These are phyloP conservation scores for Alosa sapidissima DNA, from an alignment of 2,797 vertebrate species.

Conservation along the genomic window DNA sequence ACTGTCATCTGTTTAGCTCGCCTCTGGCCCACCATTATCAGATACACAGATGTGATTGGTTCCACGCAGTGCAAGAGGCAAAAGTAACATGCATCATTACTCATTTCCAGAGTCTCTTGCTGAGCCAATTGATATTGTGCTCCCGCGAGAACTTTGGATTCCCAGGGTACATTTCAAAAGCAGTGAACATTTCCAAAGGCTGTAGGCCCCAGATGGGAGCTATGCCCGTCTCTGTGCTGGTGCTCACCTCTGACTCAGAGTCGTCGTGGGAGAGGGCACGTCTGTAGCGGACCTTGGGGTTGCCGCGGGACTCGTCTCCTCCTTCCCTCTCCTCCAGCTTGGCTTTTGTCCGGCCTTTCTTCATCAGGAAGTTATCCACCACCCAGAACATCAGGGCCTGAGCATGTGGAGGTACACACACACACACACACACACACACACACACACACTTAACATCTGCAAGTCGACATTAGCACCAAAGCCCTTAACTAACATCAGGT, in stretches of 20 bases:
- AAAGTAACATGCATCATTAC: too few relatives aligned
- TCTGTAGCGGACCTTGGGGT: conserved; percentile 93
- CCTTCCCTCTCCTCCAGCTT: conserved; percentile 91
- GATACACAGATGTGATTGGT: too few relatives aligned
- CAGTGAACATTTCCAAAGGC: too few relatives aligned
- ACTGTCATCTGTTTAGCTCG: too few relatives aligned
- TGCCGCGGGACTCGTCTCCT: conserved; percentile 85
- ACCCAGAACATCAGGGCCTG: conserved; percentile 99
- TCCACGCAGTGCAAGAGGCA: too few relatives aligned
- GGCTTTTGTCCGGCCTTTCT: conserved; percentile 97
- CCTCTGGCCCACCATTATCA: too few relatives aligned
- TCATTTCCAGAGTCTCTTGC: too few relatives aligned
- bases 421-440: background rate
- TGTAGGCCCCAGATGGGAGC: background rate
- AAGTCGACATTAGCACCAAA: background rate
- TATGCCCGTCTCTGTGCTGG: background rate
- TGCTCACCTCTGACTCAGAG: conserved; percentile 90
- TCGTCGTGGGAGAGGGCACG: conserved; percentile 95
- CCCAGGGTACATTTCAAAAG: too few relatives aligned
- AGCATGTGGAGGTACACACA: conserved; percentile 12
- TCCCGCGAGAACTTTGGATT: too few relatives aligned
- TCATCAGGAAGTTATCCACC: conserved; percentile 99
- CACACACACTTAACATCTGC: background rate
- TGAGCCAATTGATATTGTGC: too few relatives aligned
- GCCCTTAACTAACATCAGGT: background rate